These are phyloP conservation scores for Dyspetes luteomarginatus DNA, from an alignment of 2,888 invertebrate genomes.

Conservation along the genomic window DNA sequence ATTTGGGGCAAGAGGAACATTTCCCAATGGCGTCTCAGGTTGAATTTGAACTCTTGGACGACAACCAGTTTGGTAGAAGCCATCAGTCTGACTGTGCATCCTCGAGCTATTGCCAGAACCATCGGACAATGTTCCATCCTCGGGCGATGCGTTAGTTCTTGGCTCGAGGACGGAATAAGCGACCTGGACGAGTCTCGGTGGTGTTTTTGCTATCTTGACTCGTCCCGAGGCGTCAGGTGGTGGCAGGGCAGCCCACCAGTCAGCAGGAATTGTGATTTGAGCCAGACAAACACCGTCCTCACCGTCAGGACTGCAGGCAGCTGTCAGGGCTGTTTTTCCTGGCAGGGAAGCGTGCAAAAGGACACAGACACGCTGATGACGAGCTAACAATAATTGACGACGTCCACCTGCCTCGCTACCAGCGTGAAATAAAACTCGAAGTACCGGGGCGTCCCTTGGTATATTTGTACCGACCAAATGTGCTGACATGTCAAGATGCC, in stretches of 20 bases:
- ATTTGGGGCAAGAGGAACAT: conserved; percentile 90
- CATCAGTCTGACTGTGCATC: conserved; percentile 76
- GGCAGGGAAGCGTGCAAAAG: conserved; percentile 89
- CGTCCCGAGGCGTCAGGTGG: conserved; percentile 85
- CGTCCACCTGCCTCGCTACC: conserved; percentile 93
- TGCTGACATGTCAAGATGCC: conserved; percentile 95
- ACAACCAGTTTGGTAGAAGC: conserved; percentile 85
- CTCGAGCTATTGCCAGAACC: conserved; percentile 38
- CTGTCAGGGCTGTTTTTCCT: conserved; percentile 87
- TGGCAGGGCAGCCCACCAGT: conserved; percentile 94
- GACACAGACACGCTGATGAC: conserved; percentile 91
- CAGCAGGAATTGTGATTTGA: conserved; percentile 92
- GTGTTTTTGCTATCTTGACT: conserved; percentile 85
- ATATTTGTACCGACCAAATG: conserved; percentile 95
- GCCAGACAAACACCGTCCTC: conserved; percentile 97
- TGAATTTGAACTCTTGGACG: conserved; percentile 90
- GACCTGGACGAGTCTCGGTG: conserved; percentile 91
- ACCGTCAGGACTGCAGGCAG: conserved; percentile 96
- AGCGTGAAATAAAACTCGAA: conserved; percentile 96
- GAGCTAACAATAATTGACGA: conserved; percentile 86
- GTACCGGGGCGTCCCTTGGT: conserved; percentile 94
- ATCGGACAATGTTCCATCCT: conserved; percentile 80
- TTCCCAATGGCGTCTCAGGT: conserved; percentile 85
- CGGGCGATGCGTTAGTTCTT: conserved; percentile 84
- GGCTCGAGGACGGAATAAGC: conserved; percentile 96